phyloP scores from a whole-genome alignment of 2,888 invertebrate species.

The Phrixothrix hirtus region DNA sequence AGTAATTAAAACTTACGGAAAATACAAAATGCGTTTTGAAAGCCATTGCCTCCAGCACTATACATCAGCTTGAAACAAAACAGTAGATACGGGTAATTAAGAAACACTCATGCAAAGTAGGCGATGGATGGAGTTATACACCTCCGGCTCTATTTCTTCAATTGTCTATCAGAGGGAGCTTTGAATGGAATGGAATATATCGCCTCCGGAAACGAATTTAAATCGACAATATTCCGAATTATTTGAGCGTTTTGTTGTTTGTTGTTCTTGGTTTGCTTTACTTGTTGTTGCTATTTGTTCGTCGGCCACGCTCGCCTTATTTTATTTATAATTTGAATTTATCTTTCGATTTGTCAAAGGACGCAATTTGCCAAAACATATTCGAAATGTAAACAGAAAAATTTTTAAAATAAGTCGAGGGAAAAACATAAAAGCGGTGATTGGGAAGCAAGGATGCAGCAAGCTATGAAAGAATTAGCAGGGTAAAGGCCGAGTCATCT shows the following conservation, averaged over 20 bases:
- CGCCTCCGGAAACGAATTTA: slow-evolving; percentile 28
- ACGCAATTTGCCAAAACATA: slow-evolving; percentile 8
- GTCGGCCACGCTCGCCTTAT: slow-evolving; percentile 1
- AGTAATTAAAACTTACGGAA: slow-evolving; percentile 33
- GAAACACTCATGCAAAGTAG: slow-evolving; percentile 33
- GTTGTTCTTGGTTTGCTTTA: slow-evolving; percentile 19
- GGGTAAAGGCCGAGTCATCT: slow-evolving; percentile 36
- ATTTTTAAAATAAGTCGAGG: slow-evolving; percentile 29
- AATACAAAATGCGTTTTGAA: slow-evolving; percentile 32
- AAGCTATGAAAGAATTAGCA: slow-evolving; percentile 46
- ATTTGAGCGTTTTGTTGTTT: slow-evolving; percentile 31
- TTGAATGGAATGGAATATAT: slow-evolving; percentile 33
- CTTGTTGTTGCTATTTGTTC: slow-evolving; percentile 23
- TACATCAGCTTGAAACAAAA: slow-evolving; percentile 33
- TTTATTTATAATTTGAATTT: slow-evolving; percentile 6
- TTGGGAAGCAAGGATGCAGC: slow-evolving; percentile 37
- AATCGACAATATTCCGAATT: slow-evolving; percentile 32
- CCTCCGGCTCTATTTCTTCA: slow-evolving; percentile 33
- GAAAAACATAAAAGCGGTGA: slow-evolving; percentile 42
- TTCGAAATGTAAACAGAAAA: slow-evolving; percentile 17
- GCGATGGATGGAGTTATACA: slow-evolving; percentile 32
- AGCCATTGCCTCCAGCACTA: slow-evolving; percentile 30
- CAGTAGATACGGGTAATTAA: slow-evolving; percentile 33
- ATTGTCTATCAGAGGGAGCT: slow-evolving; percentile 32
- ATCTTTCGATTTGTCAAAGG: slow-evolving; percentile 16